phyloP scores from a whole-genome alignment of 2,888 invertebrate genomes.

The Hemaris fuciformis region DNA sequence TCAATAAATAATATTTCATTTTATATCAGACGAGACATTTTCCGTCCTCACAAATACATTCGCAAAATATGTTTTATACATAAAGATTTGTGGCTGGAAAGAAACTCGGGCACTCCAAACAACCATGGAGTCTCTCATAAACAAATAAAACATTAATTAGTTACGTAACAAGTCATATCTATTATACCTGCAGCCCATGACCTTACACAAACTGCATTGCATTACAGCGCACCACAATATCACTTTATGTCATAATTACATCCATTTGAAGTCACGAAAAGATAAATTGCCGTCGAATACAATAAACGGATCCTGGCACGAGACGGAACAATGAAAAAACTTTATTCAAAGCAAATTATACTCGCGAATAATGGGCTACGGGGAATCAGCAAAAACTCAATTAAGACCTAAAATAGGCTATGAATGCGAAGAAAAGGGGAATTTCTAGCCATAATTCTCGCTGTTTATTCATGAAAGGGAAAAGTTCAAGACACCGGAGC shows the following conservation, averaged over 20 bases:
- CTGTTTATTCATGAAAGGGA: constrained; percentile 5
- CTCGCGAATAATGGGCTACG: background rate
- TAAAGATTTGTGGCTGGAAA: no score
- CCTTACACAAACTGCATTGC: constrained; percentile 7
- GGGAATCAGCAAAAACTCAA: background rate
- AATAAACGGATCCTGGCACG: background rate
- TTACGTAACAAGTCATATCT: background rate
- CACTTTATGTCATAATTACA: background rate
- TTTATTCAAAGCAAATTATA: background rate
- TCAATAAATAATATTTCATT: no score
- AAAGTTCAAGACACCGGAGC: background rate
- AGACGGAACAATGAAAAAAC: background rate
- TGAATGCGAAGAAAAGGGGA: background rate
- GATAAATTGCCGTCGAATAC: background rate
- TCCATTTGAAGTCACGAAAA: background rate
- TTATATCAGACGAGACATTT: no score
- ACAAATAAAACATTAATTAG: background rate
- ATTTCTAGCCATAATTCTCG: background rate
- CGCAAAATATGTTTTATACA: no score
- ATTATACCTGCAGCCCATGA: background rate
- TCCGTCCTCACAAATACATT: no score
- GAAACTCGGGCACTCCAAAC: background rate
- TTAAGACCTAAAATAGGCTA: background rate
- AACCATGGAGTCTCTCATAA: background rate
- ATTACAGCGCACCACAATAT: background rate